These are phyloP conservation scores for Amphipoea oculea DNA, from an alignment of 2,888 invertebrate genomes.

Conservation along the genomic window DNA sequence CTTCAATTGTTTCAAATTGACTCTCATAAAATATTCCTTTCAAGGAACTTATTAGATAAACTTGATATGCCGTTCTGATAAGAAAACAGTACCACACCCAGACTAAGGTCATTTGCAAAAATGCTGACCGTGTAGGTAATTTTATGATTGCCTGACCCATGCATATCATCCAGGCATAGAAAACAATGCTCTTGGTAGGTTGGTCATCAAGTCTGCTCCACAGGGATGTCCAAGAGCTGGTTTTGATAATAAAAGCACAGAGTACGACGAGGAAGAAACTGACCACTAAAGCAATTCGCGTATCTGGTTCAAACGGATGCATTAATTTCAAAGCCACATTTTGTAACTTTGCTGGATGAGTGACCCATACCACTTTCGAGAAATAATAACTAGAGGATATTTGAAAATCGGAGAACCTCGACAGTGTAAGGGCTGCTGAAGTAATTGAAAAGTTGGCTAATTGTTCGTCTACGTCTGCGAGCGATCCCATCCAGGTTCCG, in stretches of 20 bases:
- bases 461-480: slow-evolving; percentile 80
- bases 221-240: slow-evolving; percentile 64
- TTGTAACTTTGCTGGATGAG: slow-evolving; percentile 74
- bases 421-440: slow-evolving; percentile 78
- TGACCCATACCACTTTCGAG: slow-evolving; percentile 77
- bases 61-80: slow-evolving; percentile 84
- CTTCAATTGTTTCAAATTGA: slow-evolving; percentile 77
- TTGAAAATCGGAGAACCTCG: slow-evolving; percentile 78
- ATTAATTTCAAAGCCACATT: slow-evolving; percentile 80
- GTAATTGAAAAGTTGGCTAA: slow-evolving; percentile 85
- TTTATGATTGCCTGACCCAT: slow-evolving; percentile 79
- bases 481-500: slow-evolving; percentile 83
- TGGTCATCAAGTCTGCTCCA: slow-evolving; percentile 52
- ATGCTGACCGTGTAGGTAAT: slow-evolving; percentile 75
- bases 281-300: slow-evolving; percentile 73
- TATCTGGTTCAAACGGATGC: slow-evolving; percentile 75
- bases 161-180: slow-evolving; percentile 80
- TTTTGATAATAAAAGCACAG: slow-evolving; percentile 72
- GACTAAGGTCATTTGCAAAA: slow-evolving; percentile 73
- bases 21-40: slow-evolving; percentile 77
- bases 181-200: slow-evolving; percentile 70
- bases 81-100: slow-evolving; percentile 84
- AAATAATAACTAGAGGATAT: slow-evolving; percentile 77
- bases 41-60: slow-evolving; percentile 79
- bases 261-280: slow-evolving; percentile 75